Evolutionary conservation across 2,113 vertebrate species (phyloP), one percentile per base, ranked within the genome.

Genomic region (Clinocottus analis): DNA sequence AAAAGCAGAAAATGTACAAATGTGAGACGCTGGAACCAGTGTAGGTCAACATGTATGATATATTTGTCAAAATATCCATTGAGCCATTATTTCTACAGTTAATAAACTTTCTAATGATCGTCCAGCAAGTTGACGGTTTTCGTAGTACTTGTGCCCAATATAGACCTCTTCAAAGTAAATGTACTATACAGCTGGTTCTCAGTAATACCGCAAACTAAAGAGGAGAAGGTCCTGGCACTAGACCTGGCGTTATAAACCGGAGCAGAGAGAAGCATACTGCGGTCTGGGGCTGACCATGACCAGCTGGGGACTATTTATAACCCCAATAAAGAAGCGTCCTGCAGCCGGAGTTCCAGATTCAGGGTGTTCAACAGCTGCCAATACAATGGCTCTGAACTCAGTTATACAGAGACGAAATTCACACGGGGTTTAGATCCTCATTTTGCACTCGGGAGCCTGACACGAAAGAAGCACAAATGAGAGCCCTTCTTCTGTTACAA

Each of bases 301-400:
- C 90, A 94, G 93, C 90, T 92, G 93, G 64, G 69, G 79, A 91
- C 75, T 94, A 94, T 95, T 94, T 93, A 84, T 94, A 94, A 77
- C 86, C 31, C 41, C 58, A 68, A 55, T 69, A 65, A 85, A 41
- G 76, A 77, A 58, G 33, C 4, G 61, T 72, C 64, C 71, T 69
- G 25, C 66, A 53, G 72, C 19, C 51, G 59, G 3, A 72, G 62
- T 68, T 45, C 69, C 68, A 82, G 55, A 85, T 47, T 47, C 71
- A 75, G 56, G 49, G 33, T 51, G 59, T 55, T 60, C 49, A 87
- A 35, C 79, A 88, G 89, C 84, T 87, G 88, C 80, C 69, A 35
- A 17, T 78, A 92, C 84, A 87, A 90, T 63, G 72, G 39, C 37
- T 85, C 69, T 63, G 58, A 79, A 62, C 67, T 69, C 72, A 75